phyloP scores from a whole-genome alignment of 2,888 invertebrate species.

The Empis stercorea region DNA sequence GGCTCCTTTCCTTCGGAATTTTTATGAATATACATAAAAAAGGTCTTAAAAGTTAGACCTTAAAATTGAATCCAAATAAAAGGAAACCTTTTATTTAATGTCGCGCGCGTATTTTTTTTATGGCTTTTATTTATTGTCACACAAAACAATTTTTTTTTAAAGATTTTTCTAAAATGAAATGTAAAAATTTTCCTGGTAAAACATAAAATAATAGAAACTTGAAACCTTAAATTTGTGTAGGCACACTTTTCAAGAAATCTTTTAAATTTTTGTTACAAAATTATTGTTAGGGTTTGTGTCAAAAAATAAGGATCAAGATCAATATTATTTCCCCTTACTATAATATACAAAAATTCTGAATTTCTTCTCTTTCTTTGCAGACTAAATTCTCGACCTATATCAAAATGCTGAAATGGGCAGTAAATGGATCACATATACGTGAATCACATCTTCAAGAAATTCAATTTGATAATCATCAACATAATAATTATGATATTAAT shows the following conservation, averaged over 20 bases:
- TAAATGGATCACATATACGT: slow-evolving; percentile 24
- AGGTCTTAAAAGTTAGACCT: too few relatives aligned
- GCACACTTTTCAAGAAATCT: background rate
- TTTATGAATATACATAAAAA: too few relatives aligned
- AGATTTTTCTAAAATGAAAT: too few relatives aligned
- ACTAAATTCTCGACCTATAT: background rate
- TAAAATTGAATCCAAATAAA: too few relatives aligned
- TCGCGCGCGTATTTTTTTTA: too few relatives aligned
- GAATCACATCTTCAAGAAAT: slow-evolving; percentile 21
- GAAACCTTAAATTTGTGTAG: too few relatives aligned
- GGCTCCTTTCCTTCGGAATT: too few relatives aligned
- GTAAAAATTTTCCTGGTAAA: too few relatives aligned
- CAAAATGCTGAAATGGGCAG: slow-evolving; percentile 33
- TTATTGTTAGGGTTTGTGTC: background rate
- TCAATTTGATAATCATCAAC: slow-evolving; percentile 4
- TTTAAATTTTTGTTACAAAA: background rate
- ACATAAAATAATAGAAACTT: too few relatives aligned
- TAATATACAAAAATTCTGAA: background rate
- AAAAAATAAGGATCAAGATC: background rate
- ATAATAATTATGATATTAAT: slow-evolving; percentile 1
- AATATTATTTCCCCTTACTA: background rate
- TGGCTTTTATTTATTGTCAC: too few relatives aligned
- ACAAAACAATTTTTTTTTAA: too few relatives aligned
- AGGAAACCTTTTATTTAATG: too few relatives aligned
- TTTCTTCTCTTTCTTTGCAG: background rate